These are phyloP conservation scores for Batillaria attramentaria DNA, from an alignment of 1,140 invertebrate species.

Conservation along the genomic window DNA sequence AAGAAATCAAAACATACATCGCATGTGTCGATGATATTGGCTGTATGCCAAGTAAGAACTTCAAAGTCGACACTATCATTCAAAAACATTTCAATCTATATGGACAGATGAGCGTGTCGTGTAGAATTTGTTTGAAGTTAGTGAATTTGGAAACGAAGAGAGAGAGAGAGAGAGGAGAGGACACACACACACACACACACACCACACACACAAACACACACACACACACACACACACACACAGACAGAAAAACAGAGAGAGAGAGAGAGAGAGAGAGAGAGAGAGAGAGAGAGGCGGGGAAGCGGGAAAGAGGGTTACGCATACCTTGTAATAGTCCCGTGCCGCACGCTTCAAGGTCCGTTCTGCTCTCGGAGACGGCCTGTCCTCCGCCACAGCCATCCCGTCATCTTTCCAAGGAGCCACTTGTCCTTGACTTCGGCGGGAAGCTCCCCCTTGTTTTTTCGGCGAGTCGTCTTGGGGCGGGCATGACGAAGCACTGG, in stretches of 20 bases:
- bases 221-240: not conserved
- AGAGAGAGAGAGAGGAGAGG: too few species aligned
- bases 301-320: too few species aligned
- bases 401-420: not conserved
- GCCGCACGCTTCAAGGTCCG: not conserved
- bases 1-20: not conserved
- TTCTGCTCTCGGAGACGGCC: not conserved
- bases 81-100: not conserved
- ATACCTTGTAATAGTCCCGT: too few species aligned
- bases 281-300: too few species aligned
- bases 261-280: not conserved
- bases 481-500: too few species aligned
- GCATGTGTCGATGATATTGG: not conserved
- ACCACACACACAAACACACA: conserved; percentile 5
- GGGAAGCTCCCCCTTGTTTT: too few species aligned
- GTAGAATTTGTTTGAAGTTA: too few species aligned
- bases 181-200: conserved; percentile 16
- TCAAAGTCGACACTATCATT: not conserved
- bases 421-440: too few species aligned
- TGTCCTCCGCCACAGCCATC: too few species aligned
- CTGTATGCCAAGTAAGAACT: not conserved
- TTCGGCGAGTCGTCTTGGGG: too few species aligned
- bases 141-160: too few species aligned
- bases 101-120: too few species aligned
- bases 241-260: not conserved